Base-by-base conservation (phyloP, 2,113 vertebrate species). In the Notothenia rossii region DNA sequence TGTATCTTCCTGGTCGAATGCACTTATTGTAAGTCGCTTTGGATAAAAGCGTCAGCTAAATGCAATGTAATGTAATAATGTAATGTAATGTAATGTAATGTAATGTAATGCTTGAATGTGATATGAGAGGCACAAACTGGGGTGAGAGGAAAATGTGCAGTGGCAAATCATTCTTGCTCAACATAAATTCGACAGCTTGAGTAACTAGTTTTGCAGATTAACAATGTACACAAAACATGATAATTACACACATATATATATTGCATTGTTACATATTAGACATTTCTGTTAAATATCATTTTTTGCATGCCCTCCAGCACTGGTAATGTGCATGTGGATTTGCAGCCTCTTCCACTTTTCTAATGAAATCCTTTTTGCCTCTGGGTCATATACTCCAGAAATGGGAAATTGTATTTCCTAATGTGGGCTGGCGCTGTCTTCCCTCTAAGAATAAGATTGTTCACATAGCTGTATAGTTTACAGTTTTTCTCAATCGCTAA, bases 301-400 rank as follows among this genome's bases (percentile, higher is more conserved):
- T 29, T 40, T 40, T 40, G 36, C 7, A 40, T 40, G 36, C 7
- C 14, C 4, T 45, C n/a, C 45, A n/a, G 7, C 14, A 45, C 18
- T 50, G n/a, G 9, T 60, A 36, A 51, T 36, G 18, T 53, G 5
- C 70, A 49, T 63, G 43, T 12, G 5, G 43, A 60, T 51, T 13
- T 68, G 65, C 75, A 69, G 46, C 53, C 43, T 36, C 29, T 40
- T 67, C 25, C 63, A 59, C 56, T 29, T 43, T 53, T 53, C 53
- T 61, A 33, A 33, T 10, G 15, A 36, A 61, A 69, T 33, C 11
- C n/a, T 43, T 14, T 18, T 50, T 7, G n/a, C 33, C 3, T 77
- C 74, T n/a, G 4, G 56, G 46, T 53, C 10, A 45, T 50, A 12
- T 13, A 12, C 18, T 49, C 9, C 20, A 55, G 20, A 29, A 54